A percentile compares a stretch with the other conserved stretches of the same genome.
These are phyloP conservation scores for Blennius ocellaris DNA, from an alignment of 2,113 vertebrate species.

Conservation along the genomic window DNA sequence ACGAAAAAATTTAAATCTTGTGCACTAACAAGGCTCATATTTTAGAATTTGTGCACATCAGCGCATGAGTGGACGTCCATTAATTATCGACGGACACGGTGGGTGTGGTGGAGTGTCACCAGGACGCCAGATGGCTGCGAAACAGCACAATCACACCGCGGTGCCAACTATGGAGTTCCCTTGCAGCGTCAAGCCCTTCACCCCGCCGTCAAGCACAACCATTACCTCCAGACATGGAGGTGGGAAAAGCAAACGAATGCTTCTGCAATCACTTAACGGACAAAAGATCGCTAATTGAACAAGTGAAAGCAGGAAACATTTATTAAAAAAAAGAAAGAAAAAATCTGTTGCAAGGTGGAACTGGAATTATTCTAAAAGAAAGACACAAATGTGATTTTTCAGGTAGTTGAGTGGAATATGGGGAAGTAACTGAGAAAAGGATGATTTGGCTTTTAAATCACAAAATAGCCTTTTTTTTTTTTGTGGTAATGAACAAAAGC, in stretches of 20 bases:
- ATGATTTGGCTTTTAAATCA: too few species aligned
- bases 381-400: constrained; percentile 9
- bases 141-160: constrained; percentile 53
- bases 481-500: too few species aligned
- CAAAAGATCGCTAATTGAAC: constrained; percentile 19
- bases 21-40: constrained; percentile 14
- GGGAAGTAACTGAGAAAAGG: too few species aligned
- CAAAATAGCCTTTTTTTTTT: too few species aligned
- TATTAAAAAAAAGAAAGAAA: background rate
- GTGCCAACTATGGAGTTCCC: constrained; percentile 42
- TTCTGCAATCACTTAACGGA: constrained; percentile 19
- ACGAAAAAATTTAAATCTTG: background rate
- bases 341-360: constrained; percentile 25
- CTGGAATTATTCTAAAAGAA: too few species aligned
- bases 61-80: constrained; percentile 10
- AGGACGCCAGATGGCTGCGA: constrained; percentile 68
- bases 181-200: constrained; percentile 33
- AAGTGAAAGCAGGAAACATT: constrained; percentile 11
- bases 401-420: background rate
- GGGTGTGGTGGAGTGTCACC: constrained; percentile 22
- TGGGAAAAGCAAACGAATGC: constrained; percentile 12
- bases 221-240: constrained; percentile 25
- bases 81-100: constrained; percentile 26
- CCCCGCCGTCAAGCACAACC: constrained; percentile 29
- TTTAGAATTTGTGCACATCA: background rate